Percentiles rank a stretch among this genome's conserved stretches.
These are phyloP conservation scores for Drosophila pseudoobscura DNA, from an alignment of 1,140 invertebrate species.

Conservation along the genomic window DNA sequence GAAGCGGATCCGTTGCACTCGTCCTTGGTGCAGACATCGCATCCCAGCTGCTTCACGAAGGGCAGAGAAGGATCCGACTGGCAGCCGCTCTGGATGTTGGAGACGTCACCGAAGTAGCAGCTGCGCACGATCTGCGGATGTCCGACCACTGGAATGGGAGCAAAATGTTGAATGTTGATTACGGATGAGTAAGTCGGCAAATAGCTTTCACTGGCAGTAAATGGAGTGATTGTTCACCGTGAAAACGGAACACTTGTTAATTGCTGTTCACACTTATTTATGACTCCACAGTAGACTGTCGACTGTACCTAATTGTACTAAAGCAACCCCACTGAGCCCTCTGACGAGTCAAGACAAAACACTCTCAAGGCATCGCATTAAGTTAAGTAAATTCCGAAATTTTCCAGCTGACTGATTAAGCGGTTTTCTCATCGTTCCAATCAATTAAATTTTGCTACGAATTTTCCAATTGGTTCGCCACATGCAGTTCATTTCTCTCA, in stretches of 20 bases:
- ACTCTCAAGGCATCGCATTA: neutral
- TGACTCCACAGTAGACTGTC: neutral
- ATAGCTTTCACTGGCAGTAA: constrained; percentile 46
- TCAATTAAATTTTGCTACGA: neutral
- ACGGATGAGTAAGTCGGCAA: constrained; percentile 18
- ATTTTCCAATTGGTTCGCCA: constrained; percentile 1
- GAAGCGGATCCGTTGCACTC: constrained; percentile 70
- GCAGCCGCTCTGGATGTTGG: constrained; percentile 62
- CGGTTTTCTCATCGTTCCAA: constrained; percentile 7
- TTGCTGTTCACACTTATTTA: constrained; percentile 14
- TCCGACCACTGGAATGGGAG: constrained; percentile 56
- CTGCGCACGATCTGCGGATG: constrained; percentile 69
- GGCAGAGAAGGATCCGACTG: constrained; percentile 70
- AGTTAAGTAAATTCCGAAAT: neutral
- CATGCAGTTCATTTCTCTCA: neutral
- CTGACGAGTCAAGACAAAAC: neutral
- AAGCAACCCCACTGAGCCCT: constrained; percentile 6
- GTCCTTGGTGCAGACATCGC: constrained; percentile 76
- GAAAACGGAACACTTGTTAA: constrained; percentile 26
- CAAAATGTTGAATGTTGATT: constrained; percentile 1
- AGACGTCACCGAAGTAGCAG: constrained; percentile 73
- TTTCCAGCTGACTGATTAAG: too few species aligned
- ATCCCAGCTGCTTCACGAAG: constrained; percentile 69
- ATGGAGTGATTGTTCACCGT: constrained; percentile 37
- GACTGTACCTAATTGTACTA: constrained; percentile 12